phyloP scores from a whole-genome alignment of 2,113 vertebrate species.

The Ursus arctos region DNA sequence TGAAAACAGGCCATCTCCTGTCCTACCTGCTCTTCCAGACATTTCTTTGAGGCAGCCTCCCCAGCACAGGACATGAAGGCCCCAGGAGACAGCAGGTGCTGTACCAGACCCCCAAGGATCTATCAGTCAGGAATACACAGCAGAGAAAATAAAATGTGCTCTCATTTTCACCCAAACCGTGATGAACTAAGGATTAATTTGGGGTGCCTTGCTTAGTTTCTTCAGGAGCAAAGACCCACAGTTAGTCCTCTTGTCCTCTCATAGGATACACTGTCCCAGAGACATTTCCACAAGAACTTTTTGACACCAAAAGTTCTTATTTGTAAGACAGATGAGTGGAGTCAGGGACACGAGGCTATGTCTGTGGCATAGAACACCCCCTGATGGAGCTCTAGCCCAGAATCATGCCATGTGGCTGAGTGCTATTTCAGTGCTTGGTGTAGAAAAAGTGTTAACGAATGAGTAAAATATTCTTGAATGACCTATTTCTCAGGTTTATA shows the following conservation, averaged over 20 bases:
- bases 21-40: background rate
- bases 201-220: background rate
- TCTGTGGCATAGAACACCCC: background rate
- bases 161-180: background rate
- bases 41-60: background rate
- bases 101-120: background rate
- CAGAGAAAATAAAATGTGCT: background rate
- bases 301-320: background rate
- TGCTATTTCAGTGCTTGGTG: background rate
- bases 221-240: conserved; percentile 39
- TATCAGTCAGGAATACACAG: background rate
- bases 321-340: background rate
- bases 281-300: background rate
- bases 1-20: background rate
- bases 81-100: background rate
- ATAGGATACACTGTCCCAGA: background rate
- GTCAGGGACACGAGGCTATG: background rate
- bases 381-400: too few species aligned
- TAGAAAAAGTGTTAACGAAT: background rate
- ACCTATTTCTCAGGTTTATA: background rate
- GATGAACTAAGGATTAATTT: background rate
- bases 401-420: background rate
- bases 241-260: background rate
- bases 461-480: background rate
- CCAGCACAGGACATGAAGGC: background rate